These are phyloP conservation scores for Sphyrna mokarran DNA, from an alignment of 2,113 vertebrate genomes.

Conservation along the genomic window DNA sequence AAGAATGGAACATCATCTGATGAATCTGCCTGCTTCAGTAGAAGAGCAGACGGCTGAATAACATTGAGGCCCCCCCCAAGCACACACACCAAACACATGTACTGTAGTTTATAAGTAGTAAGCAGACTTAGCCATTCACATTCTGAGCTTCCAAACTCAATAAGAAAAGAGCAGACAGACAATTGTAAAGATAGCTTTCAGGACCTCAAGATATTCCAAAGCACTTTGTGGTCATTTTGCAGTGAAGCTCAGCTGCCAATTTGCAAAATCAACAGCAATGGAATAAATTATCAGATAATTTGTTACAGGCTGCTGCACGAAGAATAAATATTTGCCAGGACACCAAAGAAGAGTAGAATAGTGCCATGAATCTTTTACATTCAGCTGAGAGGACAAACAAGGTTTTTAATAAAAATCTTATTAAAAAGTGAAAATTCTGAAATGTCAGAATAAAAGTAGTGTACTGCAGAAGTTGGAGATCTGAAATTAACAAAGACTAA, in stretches of 20 bases:
- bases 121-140: not conserved
- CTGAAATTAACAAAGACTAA: no score
- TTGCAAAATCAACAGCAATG: not conserved
- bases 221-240: not conserved
- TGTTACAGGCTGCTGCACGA: not conserved
- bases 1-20: not conserved
- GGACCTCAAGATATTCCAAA: not conserved
- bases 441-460: not conserved
- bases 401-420: not conserved
- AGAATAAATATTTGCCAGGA: not conserved
- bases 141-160: not conserved
- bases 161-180: not conserved
- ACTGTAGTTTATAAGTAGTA: not conserved
- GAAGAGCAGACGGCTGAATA: not conserved
- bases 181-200: not conserved
- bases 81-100: not conserved
- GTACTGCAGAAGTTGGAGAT: no score
- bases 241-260: not conserved
- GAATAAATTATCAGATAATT: not conserved
- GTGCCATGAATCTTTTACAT: not conserved
- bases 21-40: not conserved
- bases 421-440: not conserved
- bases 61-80: no score
- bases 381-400: not conserved
- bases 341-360: not conserved